Percentiles rank a stretch among this genome's conserved stretches.
Conservation (phyloP, 2,113 vertebrate genomes). For the Mormyrus iriodes region DNA sequence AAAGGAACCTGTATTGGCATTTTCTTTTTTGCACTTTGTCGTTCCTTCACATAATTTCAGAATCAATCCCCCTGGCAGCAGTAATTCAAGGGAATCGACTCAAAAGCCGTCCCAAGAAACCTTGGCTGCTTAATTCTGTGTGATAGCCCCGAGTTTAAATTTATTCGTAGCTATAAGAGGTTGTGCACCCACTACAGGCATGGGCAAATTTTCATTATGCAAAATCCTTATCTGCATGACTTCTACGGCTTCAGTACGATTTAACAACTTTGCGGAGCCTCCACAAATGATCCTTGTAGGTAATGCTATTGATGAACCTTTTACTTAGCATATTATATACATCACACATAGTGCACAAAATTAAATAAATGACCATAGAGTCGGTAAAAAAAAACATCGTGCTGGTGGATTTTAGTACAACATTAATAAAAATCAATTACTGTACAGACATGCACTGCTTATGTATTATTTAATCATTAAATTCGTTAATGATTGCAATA, state of each 20-base stretch:
- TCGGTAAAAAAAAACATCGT: not conserved
- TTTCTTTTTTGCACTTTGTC: not conserved
- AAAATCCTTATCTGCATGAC: conserved; percentile 3
- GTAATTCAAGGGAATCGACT: not conserved
- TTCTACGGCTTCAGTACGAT: not conserved
- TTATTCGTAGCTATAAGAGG: conserved; percentile 1
- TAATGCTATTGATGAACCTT: not conserved
- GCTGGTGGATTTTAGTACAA: not conserved
- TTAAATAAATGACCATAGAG: not conserved
- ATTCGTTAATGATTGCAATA: not conserved
- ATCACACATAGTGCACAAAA: not conserved
- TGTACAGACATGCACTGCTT: not conserved
- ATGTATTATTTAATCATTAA: not conserved
- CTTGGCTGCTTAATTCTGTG: not conserved
- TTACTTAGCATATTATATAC: not conserved
- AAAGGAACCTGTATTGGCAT: not conserved
- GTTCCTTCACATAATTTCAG: not conserved
- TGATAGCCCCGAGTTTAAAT: not conserved
- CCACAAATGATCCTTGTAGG: not conserved
- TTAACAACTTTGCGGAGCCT: not conserved
- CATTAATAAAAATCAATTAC: not conserved
- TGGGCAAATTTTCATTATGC: conserved; percentile 7
- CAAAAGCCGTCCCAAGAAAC: not conserved
- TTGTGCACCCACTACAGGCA: not conserved
- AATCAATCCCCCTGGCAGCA: not conserved